Evolutionary conservation across 53 echinoderm and acorn worm genomes (phyloP), one percentile per base, ranked within the genome.

Genomic region (Paelopatides confundens): DNA sequence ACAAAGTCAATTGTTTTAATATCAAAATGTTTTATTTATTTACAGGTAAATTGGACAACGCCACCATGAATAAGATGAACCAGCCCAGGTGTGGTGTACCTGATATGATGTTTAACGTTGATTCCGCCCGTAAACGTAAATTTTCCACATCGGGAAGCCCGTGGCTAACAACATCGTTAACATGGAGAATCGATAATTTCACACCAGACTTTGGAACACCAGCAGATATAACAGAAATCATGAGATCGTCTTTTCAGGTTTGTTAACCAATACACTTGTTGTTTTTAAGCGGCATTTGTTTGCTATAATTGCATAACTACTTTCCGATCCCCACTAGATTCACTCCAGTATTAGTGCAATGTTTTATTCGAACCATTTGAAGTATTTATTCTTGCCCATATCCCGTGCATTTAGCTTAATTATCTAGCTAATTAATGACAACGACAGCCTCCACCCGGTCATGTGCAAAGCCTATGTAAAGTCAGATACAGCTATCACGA

Each of bases 41-140:
- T n/a, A 18, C 66, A 95, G 97, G 97, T 35, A 86, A 88, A 62
- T 62, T 96, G 24, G 92, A 96, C 38, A 46, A 70, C 0, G 90
- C 53, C 9, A 96, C 97, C 4, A 81, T 93, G 63, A 65, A 27
- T 3, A 93, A 84, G 82, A 96, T 96, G 97, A 89, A 88, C 67
- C 64, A 89, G 86, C 95, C 97, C 0, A 89, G 97, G 21, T 96
- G 96, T 65, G 96, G 96, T 9, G 88, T 90, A 65, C 94, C 94
- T 1, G 96, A 96, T 63, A 86, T 91, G 71, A 81, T 88, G 76
- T 85, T 81, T 40, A 69, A 34, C 27, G 39, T 83, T 17, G 93
- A 89, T 27, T 53, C 95, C 29, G 63, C 95, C 8, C 84, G 81
- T 39, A 91, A 89, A 48, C 86, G 97, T 33, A 95, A 71, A 66